phyloP scores from a whole-genome alignment of 2,113 vertebrate genomes.

The Bos javanicus region DNA sequence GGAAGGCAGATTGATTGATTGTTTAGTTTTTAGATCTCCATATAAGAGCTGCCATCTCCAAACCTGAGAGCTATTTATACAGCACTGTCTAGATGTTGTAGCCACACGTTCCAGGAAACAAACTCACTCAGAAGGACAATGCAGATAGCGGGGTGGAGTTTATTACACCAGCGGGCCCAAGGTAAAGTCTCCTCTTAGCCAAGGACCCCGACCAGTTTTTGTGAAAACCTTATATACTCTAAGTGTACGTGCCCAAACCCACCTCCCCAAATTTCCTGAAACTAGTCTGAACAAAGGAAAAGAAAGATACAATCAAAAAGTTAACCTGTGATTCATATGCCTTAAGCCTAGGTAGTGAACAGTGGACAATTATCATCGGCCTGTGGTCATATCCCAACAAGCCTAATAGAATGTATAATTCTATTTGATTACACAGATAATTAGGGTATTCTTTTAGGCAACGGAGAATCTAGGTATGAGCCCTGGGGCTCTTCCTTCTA shows the following conservation, averaged over 20 bases:
- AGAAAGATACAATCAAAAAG: neutral
- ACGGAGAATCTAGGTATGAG: neutral
- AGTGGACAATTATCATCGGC: neutral
- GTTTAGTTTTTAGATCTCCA: neutral
- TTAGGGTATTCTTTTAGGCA: neutral
- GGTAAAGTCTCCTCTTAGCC: neutral
- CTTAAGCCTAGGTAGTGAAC: neutral
- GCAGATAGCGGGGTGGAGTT: neutral
- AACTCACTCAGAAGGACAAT: neutral
- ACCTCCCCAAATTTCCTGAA: neutral
- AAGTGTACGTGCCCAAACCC: neutral
- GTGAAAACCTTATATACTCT: neutral
- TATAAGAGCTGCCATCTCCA: neutral
- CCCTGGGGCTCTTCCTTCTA: neutral
- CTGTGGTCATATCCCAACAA: neutral
- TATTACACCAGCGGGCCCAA: neutral
- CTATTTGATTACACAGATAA: neutral
- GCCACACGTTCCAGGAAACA: neutral
- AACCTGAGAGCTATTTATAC: neutral
- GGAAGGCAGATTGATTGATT: neutral
- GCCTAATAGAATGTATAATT: neutral
- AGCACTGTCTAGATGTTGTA: neutral
- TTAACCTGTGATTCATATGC: neutral
- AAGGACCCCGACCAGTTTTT: neutral
- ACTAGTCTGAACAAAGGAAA: neutral